Evolutionary conservation across 1,140 invertebrate species (phyloP).

Genomic region (Solen grandis): DNA sequence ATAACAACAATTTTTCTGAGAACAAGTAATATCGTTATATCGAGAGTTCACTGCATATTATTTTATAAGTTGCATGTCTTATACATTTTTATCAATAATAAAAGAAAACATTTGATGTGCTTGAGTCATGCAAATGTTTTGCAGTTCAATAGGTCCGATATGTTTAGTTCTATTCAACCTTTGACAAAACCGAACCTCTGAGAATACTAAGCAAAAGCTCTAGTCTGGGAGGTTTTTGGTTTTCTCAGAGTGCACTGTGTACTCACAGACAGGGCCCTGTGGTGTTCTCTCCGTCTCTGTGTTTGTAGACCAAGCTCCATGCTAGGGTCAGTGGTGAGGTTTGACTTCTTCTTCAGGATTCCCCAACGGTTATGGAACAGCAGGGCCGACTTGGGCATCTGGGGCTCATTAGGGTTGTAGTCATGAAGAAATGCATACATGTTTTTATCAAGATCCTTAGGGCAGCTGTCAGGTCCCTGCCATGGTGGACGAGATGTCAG

Average conservation of each 20-base stretch:
- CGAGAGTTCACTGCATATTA: no score
- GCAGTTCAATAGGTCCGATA: no score
- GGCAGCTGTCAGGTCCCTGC: slow-evolving; percentile 68
- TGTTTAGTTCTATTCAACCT: no score
- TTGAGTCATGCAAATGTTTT: no score
- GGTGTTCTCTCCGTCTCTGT: slow-evolving; percentile 59
- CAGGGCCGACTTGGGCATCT: slow-evolving; percentile 63
- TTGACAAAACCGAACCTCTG: no score
- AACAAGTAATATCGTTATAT: no score
- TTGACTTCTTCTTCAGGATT: slow-evolving; percentile 62
- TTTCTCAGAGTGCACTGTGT: not conserved
- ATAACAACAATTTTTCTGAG: no score
- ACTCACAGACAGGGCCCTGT: slow-evolving; percentile 69
- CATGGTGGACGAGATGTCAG: slow-evolving; percentile 66
- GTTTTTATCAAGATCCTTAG: slow-evolving; percentile 74
- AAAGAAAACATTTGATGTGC: no score
- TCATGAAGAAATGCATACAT: slow-evolving; percentile 70
- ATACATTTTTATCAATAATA: no score
- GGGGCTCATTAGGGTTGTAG: slow-evolving; percentile 76
- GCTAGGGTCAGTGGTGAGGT: slow-evolving; percentile 61
- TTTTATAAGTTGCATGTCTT: no score
- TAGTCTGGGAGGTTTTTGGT: no score
- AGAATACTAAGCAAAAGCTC: no score
- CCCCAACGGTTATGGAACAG: slow-evolving; percentile 76
- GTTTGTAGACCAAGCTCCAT: slow-evolving; percentile 72